These are phyloP conservation scores for Melangyna quadrimaculata DNA, from an alignment of 2,888 invertebrate genomes.

Conservation along the genomic window DNA sequence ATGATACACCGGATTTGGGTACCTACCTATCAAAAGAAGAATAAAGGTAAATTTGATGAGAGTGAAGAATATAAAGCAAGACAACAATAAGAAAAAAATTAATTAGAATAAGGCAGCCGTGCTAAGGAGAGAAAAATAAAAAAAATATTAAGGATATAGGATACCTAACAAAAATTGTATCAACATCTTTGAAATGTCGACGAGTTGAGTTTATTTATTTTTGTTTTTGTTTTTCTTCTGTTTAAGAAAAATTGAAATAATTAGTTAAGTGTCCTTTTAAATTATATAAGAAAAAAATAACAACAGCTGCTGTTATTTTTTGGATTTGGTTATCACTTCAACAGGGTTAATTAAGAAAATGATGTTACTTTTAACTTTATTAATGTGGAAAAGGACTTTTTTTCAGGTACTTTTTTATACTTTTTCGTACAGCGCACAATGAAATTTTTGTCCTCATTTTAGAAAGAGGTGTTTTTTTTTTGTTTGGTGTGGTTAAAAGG, in stretches of 20 bases:
- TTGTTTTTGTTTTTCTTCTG: neutral
- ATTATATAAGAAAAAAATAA: neutral
- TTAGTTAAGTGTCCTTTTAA: slow-evolving; percentile 24
- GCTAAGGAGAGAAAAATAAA: neutral
- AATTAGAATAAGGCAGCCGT: slow-evolving; percentile 16
- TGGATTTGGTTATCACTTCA: neutral
- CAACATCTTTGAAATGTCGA: slow-evolving; percentile 19
- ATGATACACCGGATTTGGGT: slow-evolving; percentile 21
- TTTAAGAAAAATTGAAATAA: slow-evolving; percentile 8
- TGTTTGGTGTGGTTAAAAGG: neutral
- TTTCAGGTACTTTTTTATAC: neutral
- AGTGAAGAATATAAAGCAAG: neutral
- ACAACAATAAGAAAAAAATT: slow-evolving; percentile 5
- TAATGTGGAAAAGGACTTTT: neutral
- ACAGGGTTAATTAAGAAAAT: slow-evolving; percentile 32
- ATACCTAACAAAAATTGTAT: neutral
- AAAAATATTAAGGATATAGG: neutral
- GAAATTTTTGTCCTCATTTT: neutral
- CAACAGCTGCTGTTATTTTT: slow-evolving; percentile 25
- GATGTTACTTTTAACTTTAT: slow-evolving; percentile 6
- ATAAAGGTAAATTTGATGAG: slow-evolving; percentile 30
- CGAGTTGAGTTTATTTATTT: neutral
- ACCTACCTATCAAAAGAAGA: neutral
- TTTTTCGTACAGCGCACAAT: neutral
- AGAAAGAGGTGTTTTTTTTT: neutral